These are phyloP conservation scores for Ceyx melanurus DNA, from an alignment of 2,113 vertebrate species.

Conservation along the genomic window DNA sequence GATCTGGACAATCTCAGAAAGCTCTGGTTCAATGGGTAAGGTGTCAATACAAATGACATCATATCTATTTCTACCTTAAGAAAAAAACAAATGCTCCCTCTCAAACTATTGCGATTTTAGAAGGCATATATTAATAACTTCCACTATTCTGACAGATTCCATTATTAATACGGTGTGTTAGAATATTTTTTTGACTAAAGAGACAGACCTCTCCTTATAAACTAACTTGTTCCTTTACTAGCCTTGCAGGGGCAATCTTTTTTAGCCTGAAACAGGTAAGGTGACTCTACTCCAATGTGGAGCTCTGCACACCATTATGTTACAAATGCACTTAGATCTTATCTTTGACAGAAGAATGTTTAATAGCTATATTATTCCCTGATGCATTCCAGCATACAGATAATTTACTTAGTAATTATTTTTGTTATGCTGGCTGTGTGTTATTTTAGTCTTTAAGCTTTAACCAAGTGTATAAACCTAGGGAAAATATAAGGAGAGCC, in stretches of 20 bases:
- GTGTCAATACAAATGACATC: accelerated
- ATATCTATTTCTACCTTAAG: neutral
- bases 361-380: neutral
- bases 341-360: neutral
- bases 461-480: neutral
- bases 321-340: neutral
- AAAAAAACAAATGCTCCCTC: neutral
- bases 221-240: neutral
- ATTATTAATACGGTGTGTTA: neutral
- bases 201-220: neutral
- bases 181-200: neutral
- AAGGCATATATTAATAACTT: neutral
- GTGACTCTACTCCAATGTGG: neutral
- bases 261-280: neutral
- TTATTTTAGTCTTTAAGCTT: neutral
- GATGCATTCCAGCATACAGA: neutral
- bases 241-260: neutral
- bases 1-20: neutral
- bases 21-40: neutral
- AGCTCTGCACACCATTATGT: neutral
- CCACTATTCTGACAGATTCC: neutral
- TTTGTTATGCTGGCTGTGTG: neutral
- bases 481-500: neutral
- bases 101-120: neutral
- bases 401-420: neutral